These are phyloP conservation scores for Neomonachus schauinslandi DNA, from an alignment of 2,113 vertebrate genomes.

Conservation along the genomic window DNA sequence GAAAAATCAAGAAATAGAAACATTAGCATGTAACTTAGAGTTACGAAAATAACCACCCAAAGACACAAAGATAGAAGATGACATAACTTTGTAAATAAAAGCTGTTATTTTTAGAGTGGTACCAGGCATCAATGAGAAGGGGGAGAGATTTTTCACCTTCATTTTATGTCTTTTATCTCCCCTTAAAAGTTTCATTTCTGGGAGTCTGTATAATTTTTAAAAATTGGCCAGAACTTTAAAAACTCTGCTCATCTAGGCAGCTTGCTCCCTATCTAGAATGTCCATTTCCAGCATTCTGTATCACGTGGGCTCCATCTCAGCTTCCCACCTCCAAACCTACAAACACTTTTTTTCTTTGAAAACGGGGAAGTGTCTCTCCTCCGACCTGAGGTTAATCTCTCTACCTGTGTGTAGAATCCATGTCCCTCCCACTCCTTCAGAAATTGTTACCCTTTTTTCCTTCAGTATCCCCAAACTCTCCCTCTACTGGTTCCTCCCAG, in stretches of 20 bases:
- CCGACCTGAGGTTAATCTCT: neutral
- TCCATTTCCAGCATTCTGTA: neutral
- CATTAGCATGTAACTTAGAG: neutral
- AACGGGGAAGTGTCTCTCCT: neutral
- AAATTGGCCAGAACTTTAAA: neutral
- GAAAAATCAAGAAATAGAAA: neutral
- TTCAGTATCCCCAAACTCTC: neutral
- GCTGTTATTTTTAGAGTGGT: neutral
- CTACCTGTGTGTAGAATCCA: neutral
- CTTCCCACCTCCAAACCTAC: neutral
- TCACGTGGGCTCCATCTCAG: neutral
- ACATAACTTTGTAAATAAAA: neutral
- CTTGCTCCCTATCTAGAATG: neutral
- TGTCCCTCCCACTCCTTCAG: neutral
- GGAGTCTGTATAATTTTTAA: neutral
- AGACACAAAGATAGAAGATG: neutral
- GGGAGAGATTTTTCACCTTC: neutral
- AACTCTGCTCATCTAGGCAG: neutral
- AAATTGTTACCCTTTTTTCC: neutral
- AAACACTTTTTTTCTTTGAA: neutral
- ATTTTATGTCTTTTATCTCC: neutral
- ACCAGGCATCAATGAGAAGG: neutral
- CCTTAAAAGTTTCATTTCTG: neutral
- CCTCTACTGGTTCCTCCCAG: neutral
- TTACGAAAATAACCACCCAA: neutral